Evolutionary conservation across 2,888 invertebrate species (phyloP), one percentile per base, ranked within the genome.

Genomic region (Itoplectis maculator): DNA sequence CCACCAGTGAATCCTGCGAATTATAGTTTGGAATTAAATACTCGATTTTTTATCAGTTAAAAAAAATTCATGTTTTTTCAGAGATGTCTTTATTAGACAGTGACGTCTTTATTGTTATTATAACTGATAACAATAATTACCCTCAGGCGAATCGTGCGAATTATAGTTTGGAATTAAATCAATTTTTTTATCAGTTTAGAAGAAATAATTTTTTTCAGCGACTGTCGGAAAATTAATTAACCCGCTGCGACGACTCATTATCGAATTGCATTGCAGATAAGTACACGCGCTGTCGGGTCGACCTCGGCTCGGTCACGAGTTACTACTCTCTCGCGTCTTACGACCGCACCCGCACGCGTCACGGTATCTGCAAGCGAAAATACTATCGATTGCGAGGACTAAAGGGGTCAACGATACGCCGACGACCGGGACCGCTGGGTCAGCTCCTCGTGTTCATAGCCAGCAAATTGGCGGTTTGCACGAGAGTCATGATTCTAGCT

Each of bases 391-490:
- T 86, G 29, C 87, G 84, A 29, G 86, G 87, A 5, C 68, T 80
- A n/a, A 84, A 85, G 40, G 84, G 86, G 23, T 85, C 86, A 23
- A 81, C 79, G 23, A 72, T 83, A 18, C 88, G 91, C 59, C 87
- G 88, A 70, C 85, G 87, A 73, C 90, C 89, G 0, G 88, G 90
- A 45, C 89, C 90, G 0, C 87, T 91, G 11, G 90, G 89, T 20
- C 89, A 88, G 51, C 69, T 91, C 6, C 81, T 91, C 45, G 87
- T 86, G 6, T 89, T 90, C 63, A 81, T 91, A 42, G 87, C 89
- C 9, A 73, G 78, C 49, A 88, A 88, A 79, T 80, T 91, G 56
- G 86, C 88, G 4, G 69, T 82, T 4, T 91, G 89, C 51, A 89
- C 91, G 6, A 89, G 84, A 63, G 86, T 87, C 37, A 84, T 90